Base-by-base conservation (phyloP, 2,113 vertebrate species). In the Sorex fumeus region DNA sequence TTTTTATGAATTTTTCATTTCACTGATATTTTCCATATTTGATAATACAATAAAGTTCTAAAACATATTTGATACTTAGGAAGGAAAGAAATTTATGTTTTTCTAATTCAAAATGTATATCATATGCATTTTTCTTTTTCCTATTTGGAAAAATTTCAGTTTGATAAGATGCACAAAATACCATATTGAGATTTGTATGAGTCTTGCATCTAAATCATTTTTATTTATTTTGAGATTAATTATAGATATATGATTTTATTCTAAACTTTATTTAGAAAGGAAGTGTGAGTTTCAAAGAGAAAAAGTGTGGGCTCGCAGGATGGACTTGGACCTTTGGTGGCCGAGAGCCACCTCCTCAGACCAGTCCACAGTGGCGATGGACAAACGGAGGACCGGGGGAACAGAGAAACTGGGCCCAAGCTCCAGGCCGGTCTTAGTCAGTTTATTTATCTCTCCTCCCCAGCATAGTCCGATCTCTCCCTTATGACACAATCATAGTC, bases 151-250 rank as follows among this genome's bases (percentile, higher is more conserved):
- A 70, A 27, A n/a, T 9, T 47, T 74, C 7, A 92, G 30, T 75
- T 64, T 84, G 21, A 62, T n/a, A 88, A 85, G 4, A 66, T 62
- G 74, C 6, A 53, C 80, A 75, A 81, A 88, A 72, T 69, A 90
- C 23, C 34, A 67, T 88, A 3, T 27, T 94, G 16, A 91, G 9
- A 66, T 82, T 25, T 87, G 5, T 71, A 36, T 45, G 43, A 75
- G 2, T 75, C 2, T 87, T 40, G 32, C 6, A 28, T 47, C 81
- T 3, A 40, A 40, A 40, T 4, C 0, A 57, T 47, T 76, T 69
- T 32, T 45, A 72, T 3, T 53, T 71, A 88, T n/a, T 74, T 70
- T 32, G 11, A 6, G 8, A 47, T 53, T 45, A 88, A 72, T 60
- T 62, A 34, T 1, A 74, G 67, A 9, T 67, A 72, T 78, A 40